These are phyloP conservation scores for Notarius quadriscutis DNA, from an alignment of 2,113 vertebrate genomes.

Conservation along the genomic window DNA sequence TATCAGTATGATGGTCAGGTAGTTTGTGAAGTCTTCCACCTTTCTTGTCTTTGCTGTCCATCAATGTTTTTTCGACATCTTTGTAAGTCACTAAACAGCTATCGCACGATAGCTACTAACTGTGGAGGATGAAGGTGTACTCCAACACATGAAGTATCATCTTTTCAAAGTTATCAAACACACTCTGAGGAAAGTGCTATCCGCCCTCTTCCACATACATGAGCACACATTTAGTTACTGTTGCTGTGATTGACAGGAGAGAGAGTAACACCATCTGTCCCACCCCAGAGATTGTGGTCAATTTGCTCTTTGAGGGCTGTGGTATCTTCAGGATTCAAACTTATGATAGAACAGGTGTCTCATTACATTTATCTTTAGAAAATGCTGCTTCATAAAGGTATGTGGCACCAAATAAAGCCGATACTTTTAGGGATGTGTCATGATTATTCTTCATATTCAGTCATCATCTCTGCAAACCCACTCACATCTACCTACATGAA, in stretches of 20 bases:
- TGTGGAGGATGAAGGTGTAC: neutral
- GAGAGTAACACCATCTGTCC: neutral
- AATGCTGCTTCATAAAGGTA: constrained; percentile 40
- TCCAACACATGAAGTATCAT: neutral
- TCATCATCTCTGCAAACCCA: constrained; percentile 35
- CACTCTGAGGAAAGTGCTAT: neutral
- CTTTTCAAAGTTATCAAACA: neutral
- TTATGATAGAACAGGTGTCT: too few relatives aligned
- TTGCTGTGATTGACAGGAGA: neutral
- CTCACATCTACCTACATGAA: constrained; percentile 4
- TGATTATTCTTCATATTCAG: constrained; percentile 17
- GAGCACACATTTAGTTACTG: neutral
- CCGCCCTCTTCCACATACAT: neutral
- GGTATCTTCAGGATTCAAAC: neutral
- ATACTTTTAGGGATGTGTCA: constrained; percentile 11
- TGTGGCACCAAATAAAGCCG: constrained; percentile 37
- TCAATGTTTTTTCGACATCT: neutral
- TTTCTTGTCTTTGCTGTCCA: too few relatives aligned
- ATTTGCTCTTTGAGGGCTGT: neutral
- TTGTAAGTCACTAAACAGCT: neutral
- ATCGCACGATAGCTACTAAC: neutral
- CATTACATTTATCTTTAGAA: constrained; percentile 42
- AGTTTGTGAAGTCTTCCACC: too few relatives aligned
- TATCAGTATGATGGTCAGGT: too few relatives aligned
- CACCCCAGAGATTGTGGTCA: neutral